Conservation (phyloP, 2,888 invertebrate species). For the Platerodrilus igneus region DNA sequence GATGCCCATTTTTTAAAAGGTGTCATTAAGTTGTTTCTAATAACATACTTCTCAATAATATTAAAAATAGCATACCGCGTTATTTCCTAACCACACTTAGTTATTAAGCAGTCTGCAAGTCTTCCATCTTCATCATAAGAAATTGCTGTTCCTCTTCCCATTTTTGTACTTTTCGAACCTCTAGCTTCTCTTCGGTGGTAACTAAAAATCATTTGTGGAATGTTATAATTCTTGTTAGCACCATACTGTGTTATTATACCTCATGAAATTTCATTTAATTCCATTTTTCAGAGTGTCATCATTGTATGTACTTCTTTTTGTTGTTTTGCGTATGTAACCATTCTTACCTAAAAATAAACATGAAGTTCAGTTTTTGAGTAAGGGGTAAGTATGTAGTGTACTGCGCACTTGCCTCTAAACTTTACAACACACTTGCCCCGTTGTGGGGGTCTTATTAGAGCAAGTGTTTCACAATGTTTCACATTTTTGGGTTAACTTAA, state of each 20-base stretch:
- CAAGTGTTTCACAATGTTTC: slow-evolving; percentile 17
- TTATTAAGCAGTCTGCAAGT: slow-evolving; percentile 4
- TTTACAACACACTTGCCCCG: slow-evolving; percentile 12
- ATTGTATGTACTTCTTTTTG: background rate
- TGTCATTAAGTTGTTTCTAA: too few relatives aligned
- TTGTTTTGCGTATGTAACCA: slow-evolving; percentile 7
- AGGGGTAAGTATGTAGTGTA: too few relatives aligned
- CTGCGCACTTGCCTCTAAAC: background rate
- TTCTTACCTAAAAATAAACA: slow-evolving; percentile 4
- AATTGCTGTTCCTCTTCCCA: slow-evolving; percentile 8
- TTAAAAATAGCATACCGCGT: too few relatives aligned
- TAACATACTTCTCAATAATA: slow-evolving; percentile 24
- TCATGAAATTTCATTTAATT: slow-evolving; percentile 7
- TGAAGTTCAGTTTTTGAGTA: too few relatives aligned
- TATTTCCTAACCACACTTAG: slow-evolving; percentile 24
- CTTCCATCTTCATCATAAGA: background rate
- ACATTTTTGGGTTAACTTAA: too few relatives aligned
- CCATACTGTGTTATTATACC: slow-evolving; percentile 11
- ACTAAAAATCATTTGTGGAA: slow-evolving; percentile 13
- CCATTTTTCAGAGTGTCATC: slow-evolving; percentile 9
- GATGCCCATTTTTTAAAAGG: too few relatives aligned
- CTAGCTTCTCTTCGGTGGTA: slow-evolving; percentile 15
- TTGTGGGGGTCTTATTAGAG: slow-evolving; percentile 4
- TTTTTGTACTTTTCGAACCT: slow-evolving; percentile 11
- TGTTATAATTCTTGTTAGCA: slow-evolving; percentile 14